phyloP scores from a whole-genome alignment of 2,888 invertebrate genomes.

The Anarsia innoxiella region DNA sequence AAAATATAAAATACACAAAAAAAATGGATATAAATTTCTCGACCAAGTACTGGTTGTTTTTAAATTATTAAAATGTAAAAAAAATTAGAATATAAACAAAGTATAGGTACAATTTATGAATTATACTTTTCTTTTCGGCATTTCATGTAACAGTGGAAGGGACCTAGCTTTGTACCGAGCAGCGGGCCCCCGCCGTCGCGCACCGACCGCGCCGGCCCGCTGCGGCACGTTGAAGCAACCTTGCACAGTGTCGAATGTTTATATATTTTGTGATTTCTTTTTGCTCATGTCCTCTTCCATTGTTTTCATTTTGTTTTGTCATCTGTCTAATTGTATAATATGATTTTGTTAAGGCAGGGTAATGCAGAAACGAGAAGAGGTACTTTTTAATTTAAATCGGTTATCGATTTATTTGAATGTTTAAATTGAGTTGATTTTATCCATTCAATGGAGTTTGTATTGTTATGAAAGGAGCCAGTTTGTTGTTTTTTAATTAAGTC shows the following conservation, averaged over 20 bases:
- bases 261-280: slow-evolving; percentile 62
- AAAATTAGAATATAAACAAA: slow-evolving; percentile 74
- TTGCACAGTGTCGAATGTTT: slow-evolving; percentile 52
- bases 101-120: slow-evolving; percentile 75
- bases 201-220: slow-evolving; percentile 14
- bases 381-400: slow-evolving; percentile 66
- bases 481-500: slow-evolving; percentile 69
- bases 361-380: slow-evolving; percentile 72
- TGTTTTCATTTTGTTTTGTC: slow-evolving; percentile 65
- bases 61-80: slow-evolving; percentile 76
- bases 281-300: slow-evolving; percentile 71
- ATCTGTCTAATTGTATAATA: slow-evolving; percentile 68
- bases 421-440: slow-evolving; percentile 71
- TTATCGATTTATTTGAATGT: slow-evolving; percentile 69
- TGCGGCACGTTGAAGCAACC: slow-evolving; percentile 38
- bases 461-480: slow-evolving; percentile 69
- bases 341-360: slow-evolving; percentile 73
- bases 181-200: slow-evolving; percentile 23
- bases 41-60: slow-evolving; percentile 75
- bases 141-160: slow-evolving; percentile 65
- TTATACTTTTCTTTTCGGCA: slow-evolving; percentile 74
- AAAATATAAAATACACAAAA: slow-evolving; percentile 76
- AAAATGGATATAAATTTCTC: slow-evolving; percentile 75
- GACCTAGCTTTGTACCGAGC: slow-evolving; percentile 47
- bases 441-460: slow-evolving; percentile 71